Base-by-base conservation (phyloP, 1,140 invertebrate species). In the Thalassaphorura encarpata region DNA sequence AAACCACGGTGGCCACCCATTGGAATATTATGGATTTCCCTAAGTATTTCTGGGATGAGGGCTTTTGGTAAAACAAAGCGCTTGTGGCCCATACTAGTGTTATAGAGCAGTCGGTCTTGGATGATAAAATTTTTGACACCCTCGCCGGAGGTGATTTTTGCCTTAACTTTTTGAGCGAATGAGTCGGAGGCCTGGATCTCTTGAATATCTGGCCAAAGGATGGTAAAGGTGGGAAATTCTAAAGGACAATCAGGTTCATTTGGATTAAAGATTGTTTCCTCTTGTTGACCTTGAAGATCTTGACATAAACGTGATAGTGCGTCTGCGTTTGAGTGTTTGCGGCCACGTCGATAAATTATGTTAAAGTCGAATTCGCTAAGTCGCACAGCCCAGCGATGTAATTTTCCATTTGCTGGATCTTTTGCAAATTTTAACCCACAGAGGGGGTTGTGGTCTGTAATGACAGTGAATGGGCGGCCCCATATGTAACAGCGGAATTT, bases 391-490 rank as follows among this genome's bases (percentile, higher is more conserved):
- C 48, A 50, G 3, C 33, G 16, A n/a, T 33, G 33, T 11, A 50
- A 6, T 21, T 31, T 31, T 6, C 21, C 28, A 19, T 11, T 31
- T 29, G 21, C 13, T 11, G 33, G 21, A 13, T 8, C 5, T 27
- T 19, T 50, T 18, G 8, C 48, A 50, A 27, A 28, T 23, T 39
- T 39, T 23, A 39, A 50, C 29, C 16, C 8, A 28, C 13, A 6
- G 11, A 50, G n/a, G 5, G 48, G 27, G n/a, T 19, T 31, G 21
- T 50, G 48, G 24, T 50, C 48, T 19, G 48, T 50, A 31, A 50
- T 21, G 3, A 50, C 27, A 16, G 8, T 23, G 21, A 50, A 50
- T 18, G 24, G 28, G 3, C 21, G 4, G 6, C 48, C 48, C 16
- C 33, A 33, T 11, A 50, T 26, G 21, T 27, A 50, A 11, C 13